Conservation (phyloP, 2,797 vertebrate species). For the Clarias fuscus region DNA sequence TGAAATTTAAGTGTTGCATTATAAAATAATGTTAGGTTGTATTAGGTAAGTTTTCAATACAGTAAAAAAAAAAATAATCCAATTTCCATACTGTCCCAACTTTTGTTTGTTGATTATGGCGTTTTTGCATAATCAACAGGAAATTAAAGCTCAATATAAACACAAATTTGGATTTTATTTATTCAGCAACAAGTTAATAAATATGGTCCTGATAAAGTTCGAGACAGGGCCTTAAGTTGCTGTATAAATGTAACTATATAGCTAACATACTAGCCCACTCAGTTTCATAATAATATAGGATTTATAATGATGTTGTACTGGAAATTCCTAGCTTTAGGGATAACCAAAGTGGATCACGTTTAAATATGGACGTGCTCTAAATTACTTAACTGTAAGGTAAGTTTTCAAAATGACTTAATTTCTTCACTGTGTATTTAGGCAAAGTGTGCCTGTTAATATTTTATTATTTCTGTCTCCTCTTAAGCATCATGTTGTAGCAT, state of each 20-base stretch:
- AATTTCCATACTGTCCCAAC: too few relatives aligned
- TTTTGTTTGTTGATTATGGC: neutral
- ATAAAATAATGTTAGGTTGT: too few relatives aligned
- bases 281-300: neutral
- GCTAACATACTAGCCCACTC: neutral
- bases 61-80: too few relatives aligned
- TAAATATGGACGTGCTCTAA: neutral
- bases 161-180: neutral
- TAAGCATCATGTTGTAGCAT: constrained; percentile 57
- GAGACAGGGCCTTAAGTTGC: neutral
- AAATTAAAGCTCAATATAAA: neutral
- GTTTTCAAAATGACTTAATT: too few relatives aligned
- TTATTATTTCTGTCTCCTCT: constrained; percentile 30
- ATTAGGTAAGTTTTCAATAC: too few relatives aligned
- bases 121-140: neutral
- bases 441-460: neutral
- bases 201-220: neutral
- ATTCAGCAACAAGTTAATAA: neutral
- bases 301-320: neutral
- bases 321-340: neutral
- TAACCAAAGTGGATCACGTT: neutral
- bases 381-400: neutral
- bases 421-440: neutral
- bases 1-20: too few relatives aligned
- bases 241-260: neutral